A percentile compares a stretch with the other conserved stretches of the same genome.
phyloP scores from a whole-genome alignment of 2,113 vertebrate genomes.

The Microcebus lehilahytsara region DNA sequence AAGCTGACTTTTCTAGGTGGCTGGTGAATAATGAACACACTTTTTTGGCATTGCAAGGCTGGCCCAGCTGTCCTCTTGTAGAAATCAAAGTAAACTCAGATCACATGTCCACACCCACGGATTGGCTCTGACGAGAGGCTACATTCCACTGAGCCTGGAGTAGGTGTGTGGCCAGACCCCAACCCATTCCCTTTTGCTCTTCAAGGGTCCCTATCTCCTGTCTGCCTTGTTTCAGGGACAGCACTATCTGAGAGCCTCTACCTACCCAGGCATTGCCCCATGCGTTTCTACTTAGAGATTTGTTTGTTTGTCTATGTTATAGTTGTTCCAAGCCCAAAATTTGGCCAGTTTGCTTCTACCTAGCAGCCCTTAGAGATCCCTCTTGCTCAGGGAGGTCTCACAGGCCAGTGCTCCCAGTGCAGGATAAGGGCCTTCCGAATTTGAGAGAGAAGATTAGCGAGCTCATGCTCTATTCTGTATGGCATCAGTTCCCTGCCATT shows the following conservation, averaged over 20 bases:
- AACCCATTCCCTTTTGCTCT: background rate
- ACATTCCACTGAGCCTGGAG: background rate
- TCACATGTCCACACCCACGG: background rate
- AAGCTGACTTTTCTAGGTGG: background rate
- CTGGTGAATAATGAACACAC: background rate
- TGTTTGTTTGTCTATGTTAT: background rate
- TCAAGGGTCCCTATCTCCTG: background rate
- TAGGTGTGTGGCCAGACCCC: background rate
- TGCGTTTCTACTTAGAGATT: background rate
- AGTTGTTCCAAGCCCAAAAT: background rate
- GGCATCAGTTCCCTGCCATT: background rate
- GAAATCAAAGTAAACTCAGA: background rate
- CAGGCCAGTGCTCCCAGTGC: background rate
- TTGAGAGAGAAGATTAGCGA: background rate
- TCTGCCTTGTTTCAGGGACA: background rate
- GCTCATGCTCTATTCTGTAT: background rate
- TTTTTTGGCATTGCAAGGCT: background rate
- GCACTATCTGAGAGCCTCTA: background rate
- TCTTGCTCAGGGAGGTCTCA: background rate
- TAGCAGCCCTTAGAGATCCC: background rate
- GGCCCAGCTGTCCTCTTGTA: background rate
- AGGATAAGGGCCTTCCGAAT: background rate
- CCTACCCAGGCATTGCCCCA: background rate
- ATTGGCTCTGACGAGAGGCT: background rate
- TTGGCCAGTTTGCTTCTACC: background rate